These are phyloP conservation scores for Brachyhypopomus occidentalis DNA, from an alignment of 2,113 vertebrate species.

Conservation along the genomic window DNA sequence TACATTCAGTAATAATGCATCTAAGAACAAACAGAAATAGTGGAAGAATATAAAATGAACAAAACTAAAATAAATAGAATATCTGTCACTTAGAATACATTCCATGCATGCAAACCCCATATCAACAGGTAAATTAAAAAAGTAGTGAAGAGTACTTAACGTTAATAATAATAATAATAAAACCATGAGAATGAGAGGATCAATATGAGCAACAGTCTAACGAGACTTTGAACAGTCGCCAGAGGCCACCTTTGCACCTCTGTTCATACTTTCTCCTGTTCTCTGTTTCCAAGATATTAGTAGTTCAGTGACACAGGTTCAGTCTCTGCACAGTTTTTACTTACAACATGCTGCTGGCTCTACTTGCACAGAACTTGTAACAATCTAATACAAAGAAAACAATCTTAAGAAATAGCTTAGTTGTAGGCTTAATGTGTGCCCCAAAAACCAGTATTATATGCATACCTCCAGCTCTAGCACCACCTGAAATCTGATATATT, in stretches of 20 bases:
- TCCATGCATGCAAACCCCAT: not conserved
- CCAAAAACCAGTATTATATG: slow-evolving; percentile 1
- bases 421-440: not conserved
- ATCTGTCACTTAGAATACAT: slow-evolving; percentile 12
- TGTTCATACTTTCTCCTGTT: slow-evolving; percentile 23
- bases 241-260: slow-evolving; percentile 37
- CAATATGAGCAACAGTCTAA: slow-evolving; percentile 24
- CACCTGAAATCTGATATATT: slow-evolving; percentile 29
- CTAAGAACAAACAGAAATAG: not conserved
- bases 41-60: slow-evolving; percentile 33
- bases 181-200: not conserved
- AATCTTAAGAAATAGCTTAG: slow-evolving; percentile 10
- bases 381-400: slow-evolving; percentile 22
- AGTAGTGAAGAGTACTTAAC: not conserved
- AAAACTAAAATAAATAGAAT: slow-evolving; percentile 48
- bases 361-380: slow-evolving; percentile 14
- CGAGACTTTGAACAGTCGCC: slow-evolving; percentile 21
- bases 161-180: not conserved
- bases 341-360: slow-evolving; percentile 9
- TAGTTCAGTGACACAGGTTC: slow-evolving; percentile 52
- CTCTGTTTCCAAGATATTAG: slow-evolving; percentile 15
- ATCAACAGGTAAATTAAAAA: slow-evolving; percentile 10
- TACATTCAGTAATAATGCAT: not conserved
- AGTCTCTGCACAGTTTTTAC: slow-evolving; percentile 16
- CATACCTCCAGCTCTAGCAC: slow-evolving; percentile 25